These are phyloP conservation scores for Sorex maritimensis DNA, from an alignment of 2,797 vertebrate genomes.

Conservation along the genomic window DNA sequence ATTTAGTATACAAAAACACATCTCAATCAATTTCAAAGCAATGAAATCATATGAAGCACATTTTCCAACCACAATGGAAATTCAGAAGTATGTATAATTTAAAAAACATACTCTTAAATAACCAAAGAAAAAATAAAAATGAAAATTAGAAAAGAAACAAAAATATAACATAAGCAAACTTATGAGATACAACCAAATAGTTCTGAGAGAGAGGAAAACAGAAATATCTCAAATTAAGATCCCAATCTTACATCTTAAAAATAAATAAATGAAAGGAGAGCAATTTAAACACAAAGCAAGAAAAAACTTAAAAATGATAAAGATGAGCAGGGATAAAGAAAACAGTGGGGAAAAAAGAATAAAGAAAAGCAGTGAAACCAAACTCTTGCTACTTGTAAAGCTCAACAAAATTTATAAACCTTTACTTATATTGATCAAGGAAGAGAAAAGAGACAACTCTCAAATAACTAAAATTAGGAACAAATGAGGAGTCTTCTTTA, in stretches of 20 bases:
- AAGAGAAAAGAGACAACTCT: neutral
- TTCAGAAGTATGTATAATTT: conserved; percentile 41
- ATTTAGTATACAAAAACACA: conserved; percentile 5
- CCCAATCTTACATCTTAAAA: too few species aligned
- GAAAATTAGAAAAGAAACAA: conserved; percentile 6
- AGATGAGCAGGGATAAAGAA: neutral
- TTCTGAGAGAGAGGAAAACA: neutral
- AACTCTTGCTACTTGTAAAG: neutral
- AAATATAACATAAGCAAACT: neutral
- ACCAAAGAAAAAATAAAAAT: neutral
- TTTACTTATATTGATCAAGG: neutral
- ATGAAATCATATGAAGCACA: conserved; percentile 24
- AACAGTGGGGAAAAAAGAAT: neutral
- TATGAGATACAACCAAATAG: neutral
- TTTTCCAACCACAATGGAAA: conserved; percentile 16
- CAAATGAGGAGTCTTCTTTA: neutral
- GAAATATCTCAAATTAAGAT: too few species aligned
- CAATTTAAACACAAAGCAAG: neutral
- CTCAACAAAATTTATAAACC: neutral
- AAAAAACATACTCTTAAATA: neutral
- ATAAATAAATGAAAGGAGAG: too few species aligned
- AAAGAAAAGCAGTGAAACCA: neutral
- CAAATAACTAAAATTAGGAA: conserved; percentile 31
- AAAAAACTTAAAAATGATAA: conserved; percentile 30
- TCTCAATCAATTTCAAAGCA: neutral